Base-by-base conservation (phyloP, 2,888 invertebrate genomes). In the Acrobasis suavella region DNA sequence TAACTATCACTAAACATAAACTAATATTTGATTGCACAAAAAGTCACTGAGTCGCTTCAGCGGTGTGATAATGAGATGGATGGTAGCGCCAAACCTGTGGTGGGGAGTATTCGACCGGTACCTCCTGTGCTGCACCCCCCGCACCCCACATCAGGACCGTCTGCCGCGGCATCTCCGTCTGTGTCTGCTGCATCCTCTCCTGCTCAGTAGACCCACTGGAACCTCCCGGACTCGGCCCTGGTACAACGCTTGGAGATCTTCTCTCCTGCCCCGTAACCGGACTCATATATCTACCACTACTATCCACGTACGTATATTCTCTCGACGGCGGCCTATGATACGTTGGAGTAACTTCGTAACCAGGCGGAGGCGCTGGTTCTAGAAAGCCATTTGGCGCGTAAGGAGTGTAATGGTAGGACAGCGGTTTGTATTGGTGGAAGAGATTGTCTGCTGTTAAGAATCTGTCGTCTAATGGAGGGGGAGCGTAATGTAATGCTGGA, bases 91-190 rank as follows among this genome's bases (percentile, higher is more conserved):
- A 92, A 86, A 91, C 91, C 91, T 92, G 92, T 2, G 92, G 91
- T 37, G 92, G 91, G 59, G 91, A 91, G 78, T 91, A 92, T 67
- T 91, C 91, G 73, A 87, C 86, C 8, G 90, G 87, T 9, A 85
- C 89, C 64, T 91, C 91, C 66, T 90, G 91, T 72, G 93, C 85
- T 1, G 87, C 68, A 2, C 88, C 89, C 66, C 88, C 93, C 67
- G 94, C 93, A 22, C 97, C 98, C 98, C 98, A 98, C 98, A 98
- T 98, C 52, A 98, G 94, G 62, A 98, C 98, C 12, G 98, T 98
- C 87, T 98, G 98, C 54, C 98, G 93, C 0, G 96, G 95, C 70
- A 95, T 92, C 74, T 95, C 95, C 62, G 89, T 76, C 67, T 85
- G 85, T 60, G 82, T 74, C 72, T 86, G 85, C 73, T 85, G 87